A percentile compares a stretch with the other conserved stretches of the same genome.
phyloP scores from a whole-genome alignment of 2,888 invertebrate species.

The Drosophila seclusa region DNA sequence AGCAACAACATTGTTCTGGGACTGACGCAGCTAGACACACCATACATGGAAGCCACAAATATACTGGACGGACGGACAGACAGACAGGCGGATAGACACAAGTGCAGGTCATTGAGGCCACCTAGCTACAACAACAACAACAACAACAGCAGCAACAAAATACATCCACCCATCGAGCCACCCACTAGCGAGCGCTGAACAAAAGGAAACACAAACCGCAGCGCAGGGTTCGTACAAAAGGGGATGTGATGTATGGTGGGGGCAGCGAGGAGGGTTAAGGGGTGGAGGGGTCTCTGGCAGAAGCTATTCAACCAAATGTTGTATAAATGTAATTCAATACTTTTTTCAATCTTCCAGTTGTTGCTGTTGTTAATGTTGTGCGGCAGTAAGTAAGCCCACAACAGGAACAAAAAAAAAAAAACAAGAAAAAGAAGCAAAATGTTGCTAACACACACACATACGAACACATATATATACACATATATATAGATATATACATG shows the following conservation, averaged over 20 bases:
- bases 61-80: conserved; percentile 27
- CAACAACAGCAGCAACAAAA: conserved; percentile 6
- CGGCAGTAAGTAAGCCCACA: conserved; percentile 32
- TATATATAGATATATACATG: neutral
- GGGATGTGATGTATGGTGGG: neutral
- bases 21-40: conserved; percentile 44
- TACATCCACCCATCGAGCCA: conserved; percentile 33
- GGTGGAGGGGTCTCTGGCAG: conserved; percentile 21
- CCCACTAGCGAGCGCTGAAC: conserved; percentile 46
- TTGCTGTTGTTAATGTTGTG: conserved; percentile 18
- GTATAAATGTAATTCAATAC: conserved; percentile 80
- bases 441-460: conserved; percentile 36
- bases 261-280: neutral
- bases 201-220: conserved; percentile 76
- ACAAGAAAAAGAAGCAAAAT: conserved; percentile 24
- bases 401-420: conserved; percentile 4
- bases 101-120: conserved; percentile 37
- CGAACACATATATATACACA: neutral
- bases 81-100: conserved; percentile 25
- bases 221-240: conserved; percentile 32
- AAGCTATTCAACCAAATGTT: conserved; percentile 77
- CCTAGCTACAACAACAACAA: conserved; percentile 7
- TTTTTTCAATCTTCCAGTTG: conserved; percentile 70
- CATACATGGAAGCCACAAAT: conserved; percentile 61
- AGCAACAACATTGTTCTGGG: conserved; percentile 17